A percentile compares a stretch with the other conserved stretches of the same genome.
Conservation (phyloP, 1,140 invertebrate genomes). For the Rhynchophorus ferrugineus region DNA sequence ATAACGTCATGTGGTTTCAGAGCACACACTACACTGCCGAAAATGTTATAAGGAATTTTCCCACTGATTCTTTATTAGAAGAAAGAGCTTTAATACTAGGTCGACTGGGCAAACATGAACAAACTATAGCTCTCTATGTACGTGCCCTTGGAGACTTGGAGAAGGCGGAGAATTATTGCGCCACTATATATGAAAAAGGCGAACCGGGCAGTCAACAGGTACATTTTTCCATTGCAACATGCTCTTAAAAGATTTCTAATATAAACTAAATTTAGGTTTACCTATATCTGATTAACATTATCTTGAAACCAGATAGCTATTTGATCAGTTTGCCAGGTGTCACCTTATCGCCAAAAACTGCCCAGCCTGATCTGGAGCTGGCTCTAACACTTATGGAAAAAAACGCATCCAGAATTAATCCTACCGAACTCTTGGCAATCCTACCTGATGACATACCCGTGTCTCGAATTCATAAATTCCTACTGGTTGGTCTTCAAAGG, state of each 20-base stretch:
- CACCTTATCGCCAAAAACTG: slow-evolving; percentile 50
- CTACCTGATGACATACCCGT: slow-evolving; percentile 71
- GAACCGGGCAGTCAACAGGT: slow-evolving; percentile 26
- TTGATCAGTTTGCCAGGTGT: slow-evolving; percentile 43
- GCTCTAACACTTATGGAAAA: slow-evolving; percentile 73
- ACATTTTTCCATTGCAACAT: neutral
- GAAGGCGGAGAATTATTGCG: slow-evolving; percentile 80
- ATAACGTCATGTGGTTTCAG: slow-evolving; percentile 6
- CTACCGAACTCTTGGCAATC: slow-evolving; percentile 60
- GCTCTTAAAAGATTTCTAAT: neutral
- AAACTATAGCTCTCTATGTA: slow-evolving; percentile 88
- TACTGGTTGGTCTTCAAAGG: slow-evolving; percentile 49
- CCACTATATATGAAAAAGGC: slow-evolving; percentile 50
- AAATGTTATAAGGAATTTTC: slow-evolving; percentile 81
- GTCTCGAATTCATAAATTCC: slow-evolving; percentile 63
- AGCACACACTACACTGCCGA: slow-evolving; percentile 82
- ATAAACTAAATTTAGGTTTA: slow-evolving; percentile 51
- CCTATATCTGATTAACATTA: slow-evolving; percentile 54
- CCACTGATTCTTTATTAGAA: slow-evolving; percentile 76
- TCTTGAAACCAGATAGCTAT: slow-evolving; percentile 52
- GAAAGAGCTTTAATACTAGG: slow-evolving; percentile 90
- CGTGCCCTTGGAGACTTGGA: slow-evolving; percentile 70
- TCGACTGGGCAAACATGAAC: slow-evolving; percentile 82
- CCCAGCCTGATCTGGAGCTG: slow-evolving; percentile 64
- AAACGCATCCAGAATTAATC: slow-evolving; percentile 75